Evolutionary conservation across 2,888 invertebrate genomes (phyloP), one percentile per base, ranked within the genome.

Genomic region (Ptilodon capucinus): DNA sequence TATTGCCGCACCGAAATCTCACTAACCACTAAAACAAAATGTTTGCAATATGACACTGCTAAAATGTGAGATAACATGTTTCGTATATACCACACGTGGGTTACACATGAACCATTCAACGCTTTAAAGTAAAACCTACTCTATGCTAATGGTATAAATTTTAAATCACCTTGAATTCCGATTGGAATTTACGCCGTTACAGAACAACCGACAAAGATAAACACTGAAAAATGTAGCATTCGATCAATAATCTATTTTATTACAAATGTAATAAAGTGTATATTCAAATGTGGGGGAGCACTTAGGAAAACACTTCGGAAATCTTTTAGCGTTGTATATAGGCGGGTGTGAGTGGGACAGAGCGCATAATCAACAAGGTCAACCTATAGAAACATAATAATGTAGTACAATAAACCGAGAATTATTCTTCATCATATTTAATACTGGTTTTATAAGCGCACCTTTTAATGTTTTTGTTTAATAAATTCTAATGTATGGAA

Each of bases 11-110:
- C 38, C 38, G 51, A 65, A 66, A 65, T 60, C 56, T 45, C 45
- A 73, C 74, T 69, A 73, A 71, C 69, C 65, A 74, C 71, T 76
- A 77, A 79, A 72, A 71, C 67, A 64, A 65, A 55, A 63, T 81
- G 77, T 83, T 83, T 83, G 83, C 79, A 79, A 76, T 88, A 86
- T 84, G 83, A 87, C 89, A 88, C 83, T 84, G 84, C 84, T 85
- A 84, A 74, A 82, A 86, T 76, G 74, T 76, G 80, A 83, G 89
- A 89, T 89, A 88, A 88, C 84, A 85, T 59, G 65, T 66, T 64
- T 55, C 54, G 68, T 66, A 66, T 55, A 69, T 51, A 60, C 54
- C 36, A 30, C 47, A 46, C 48, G 47, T 46, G 49, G n/a, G 42
- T 35, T 54, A 39, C 45, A 48, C 46, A 56, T 42, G 59, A 48